Base-by-base conservation (phyloP, 2,113 vertebrate species). In the Tupaia tana region DNA sequence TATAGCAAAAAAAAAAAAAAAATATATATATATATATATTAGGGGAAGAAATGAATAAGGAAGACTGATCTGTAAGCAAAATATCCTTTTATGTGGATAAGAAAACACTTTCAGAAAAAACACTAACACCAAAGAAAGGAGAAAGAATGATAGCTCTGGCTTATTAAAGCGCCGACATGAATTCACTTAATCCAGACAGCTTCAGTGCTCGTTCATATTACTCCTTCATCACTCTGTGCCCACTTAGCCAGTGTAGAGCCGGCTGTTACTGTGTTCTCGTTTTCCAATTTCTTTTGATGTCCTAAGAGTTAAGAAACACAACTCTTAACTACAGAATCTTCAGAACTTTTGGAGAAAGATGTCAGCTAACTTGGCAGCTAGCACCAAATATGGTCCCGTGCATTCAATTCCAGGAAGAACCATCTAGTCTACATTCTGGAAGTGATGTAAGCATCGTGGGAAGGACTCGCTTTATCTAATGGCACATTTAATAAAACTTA, bases 231-330 rank as follows among this genome's bases (percentile, higher is more conserved):
- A 3, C 25, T 79, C 71, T 61, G 27, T 59, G 85, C n/a, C n/a
- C n/a, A n/a, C 13, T 67, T 52, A 56, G 74, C 67, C 61, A 4
- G 18, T 58, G 83, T 56, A 61, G 79, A 88, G 90, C 15, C 59
- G 9, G 0, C 64, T 74, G 18, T 59, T 64, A 52, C 2, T 69
- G 8, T 25, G 59, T 83, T 80, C 71, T 88, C 58, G 8, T 71
- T 79, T 84, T 82, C 31, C 66, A 73, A 54, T 83, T 71, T 82
- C 56, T 90, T n/a, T 74, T 56, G 78, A 29, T 90, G 82, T 88
- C 78, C 43, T 78, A 75, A 31, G 31, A 22, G 61, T 63, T 89
- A 78, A 84, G 67, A 90, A 82, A 0, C 15, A 75, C 59, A 88
- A 16, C 29, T 83, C 59, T 69, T 89, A 63, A 63, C 67, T 91